Base-by-base conservation (phyloP, 2,888 invertebrate genomes). In the Artemia sinica region DNA sequence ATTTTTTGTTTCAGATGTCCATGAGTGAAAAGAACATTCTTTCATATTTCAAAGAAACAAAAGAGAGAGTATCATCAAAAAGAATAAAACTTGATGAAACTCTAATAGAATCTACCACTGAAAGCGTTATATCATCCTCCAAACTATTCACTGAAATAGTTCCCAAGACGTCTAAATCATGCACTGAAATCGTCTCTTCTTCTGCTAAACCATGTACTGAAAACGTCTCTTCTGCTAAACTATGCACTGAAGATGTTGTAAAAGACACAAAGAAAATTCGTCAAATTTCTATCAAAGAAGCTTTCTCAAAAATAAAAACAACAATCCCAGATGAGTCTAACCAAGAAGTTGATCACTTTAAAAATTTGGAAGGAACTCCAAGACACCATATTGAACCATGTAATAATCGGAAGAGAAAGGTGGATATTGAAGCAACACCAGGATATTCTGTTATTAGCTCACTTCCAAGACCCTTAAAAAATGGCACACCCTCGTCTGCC, bases 401-500 rank as follows among this genome's bases (percentile, higher is more conserved):
- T 18, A 58, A 58, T 58, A 58, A 58, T 28, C n/a, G 63, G 28
- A 58, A 58, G 63, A n/a, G 63, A 28, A 58, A 28, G 10, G 28
- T 58, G n/a, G 63, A 58, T n/a, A 18, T 28, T 9, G n/a, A n/a
- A 10, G 63, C n/a, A 58, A 58, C 63, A 58, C 14, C n/a, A n/a
- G 63, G n/a, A 9, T 18, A n/a, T 28, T 28, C 63, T 9, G 28
- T n/a, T 28, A 10, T 28, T 10, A 58, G 63, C n/a, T n/a, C 63
- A 58, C n/a, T 28, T 18, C 63, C 63, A 8, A 58, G 63, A 58
- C 28, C 28, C n/a, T 18, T n/a, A 58, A 58, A 58, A n/a, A 58
- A 58, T 58, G 63, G 63, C n/a, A 58, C 63, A n/a, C 63, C 63
- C 9, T n/a, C 63, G 2, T 58, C 63, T 58, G 63, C 28, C 63